A percentile compares a stretch with the other conserved stretches of the same genome.
Conservation (phyloP, 2,888 invertebrate species). For the Plagiodera versicolora region DNA sequence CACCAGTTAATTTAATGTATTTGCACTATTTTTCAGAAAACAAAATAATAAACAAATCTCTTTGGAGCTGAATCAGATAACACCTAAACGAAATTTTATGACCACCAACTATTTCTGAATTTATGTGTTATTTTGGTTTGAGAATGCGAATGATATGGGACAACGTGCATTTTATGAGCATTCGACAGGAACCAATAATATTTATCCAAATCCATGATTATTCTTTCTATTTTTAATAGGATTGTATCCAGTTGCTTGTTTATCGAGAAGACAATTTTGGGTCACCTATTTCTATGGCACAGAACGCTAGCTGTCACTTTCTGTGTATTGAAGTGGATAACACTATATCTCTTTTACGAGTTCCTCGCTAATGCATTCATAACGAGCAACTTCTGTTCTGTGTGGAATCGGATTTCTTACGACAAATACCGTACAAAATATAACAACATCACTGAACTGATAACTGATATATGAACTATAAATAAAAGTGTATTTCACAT, state of each 20-base stretch:
- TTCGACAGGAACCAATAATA: conserved; percentile 23
- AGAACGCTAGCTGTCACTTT: not conserved
- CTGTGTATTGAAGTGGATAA: not conserved
- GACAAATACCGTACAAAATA: not conserved
- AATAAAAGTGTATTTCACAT: conserved; percentile 23
- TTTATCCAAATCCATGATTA: conserved; percentile 21
- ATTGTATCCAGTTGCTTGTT: conserved; percentile 14
- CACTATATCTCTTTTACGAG: too few species aligned
- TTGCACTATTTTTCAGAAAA: conserved; percentile 3
- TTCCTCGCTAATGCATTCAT: too few species aligned
- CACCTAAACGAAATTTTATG: conserved; percentile 27
- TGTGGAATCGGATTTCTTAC: not conserved
- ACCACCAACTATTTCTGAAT: conserved; percentile 28
- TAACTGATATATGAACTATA: conserved; percentile 29
- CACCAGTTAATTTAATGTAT: not conserved
- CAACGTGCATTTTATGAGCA: conserved; percentile 28
- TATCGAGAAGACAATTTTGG: not conserved
- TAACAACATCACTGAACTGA: conserved; percentile 22
- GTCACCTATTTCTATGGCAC: not conserved
- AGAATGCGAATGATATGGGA: conserved; percentile 30
- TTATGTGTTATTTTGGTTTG: conserved; percentile 30
- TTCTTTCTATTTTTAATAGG: conserved; percentile 23
- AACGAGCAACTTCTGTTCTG: too few species aligned
- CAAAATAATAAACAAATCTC: conserved; percentile 26
- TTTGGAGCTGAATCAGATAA: conserved; percentile 22